Percentiles rank a stretch among this genome's conserved stretches.
Conservation (phyloP, 2,888 invertebrate genomes). For the Aromia moschata region DNA sequence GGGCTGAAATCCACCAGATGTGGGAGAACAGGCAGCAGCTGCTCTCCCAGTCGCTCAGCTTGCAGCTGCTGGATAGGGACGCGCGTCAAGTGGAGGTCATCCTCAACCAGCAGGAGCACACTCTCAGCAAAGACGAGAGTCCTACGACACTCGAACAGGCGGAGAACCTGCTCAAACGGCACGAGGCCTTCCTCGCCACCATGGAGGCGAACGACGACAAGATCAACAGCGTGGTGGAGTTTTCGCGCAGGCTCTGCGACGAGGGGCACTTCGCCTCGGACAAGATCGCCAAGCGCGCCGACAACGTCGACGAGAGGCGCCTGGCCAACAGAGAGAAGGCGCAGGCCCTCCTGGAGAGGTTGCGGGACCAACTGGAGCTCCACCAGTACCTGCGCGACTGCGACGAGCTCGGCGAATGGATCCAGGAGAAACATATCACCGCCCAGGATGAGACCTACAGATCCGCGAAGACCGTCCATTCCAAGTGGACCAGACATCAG, state of each 20-base stretch:
- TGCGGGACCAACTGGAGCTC: slow-evolving; percentile 92
- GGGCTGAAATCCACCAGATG: slow-evolving; percentile 99
- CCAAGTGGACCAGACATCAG: slow-evolving; percentile 99
- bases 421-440: slow-evolving; percentile 97
- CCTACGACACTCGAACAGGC: slow-evolving; percentile 95
- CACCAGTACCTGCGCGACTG: slow-evolving; percentile 97
- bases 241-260: slow-evolving; percentile 88
- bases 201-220: slow-evolving; percentile 99
- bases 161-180: slow-evolving; percentile 95
- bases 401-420: slow-evolving; percentile 98
- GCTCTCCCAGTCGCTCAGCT: slow-evolving; percentile 92
- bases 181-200: slow-evolving; percentile 98
- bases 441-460: slow-evolving; percentile 99
- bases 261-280: slow-evolving; percentile 96
- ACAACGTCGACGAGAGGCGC: slow-evolving; percentile 90
- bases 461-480: slow-evolving; percentile 98
- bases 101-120: slow-evolving; percentile 97
- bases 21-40: slow-evolving; percentile 98
- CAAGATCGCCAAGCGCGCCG: slow-evolving; percentile 95
- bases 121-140: slow-evolving; percentile 95
- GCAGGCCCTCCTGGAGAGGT: slow-evolving; percentile 87
- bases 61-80: slow-evolving; percentile 95
- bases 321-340: slow-evolving; percentile 91
- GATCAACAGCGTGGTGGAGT: slow-evolving; percentile 95
- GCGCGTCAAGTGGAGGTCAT: slow-evolving; percentile 97